Conservation (phyloP, 2,113 vertebrate genomes). For the Vulpes ferrilata region DNA sequence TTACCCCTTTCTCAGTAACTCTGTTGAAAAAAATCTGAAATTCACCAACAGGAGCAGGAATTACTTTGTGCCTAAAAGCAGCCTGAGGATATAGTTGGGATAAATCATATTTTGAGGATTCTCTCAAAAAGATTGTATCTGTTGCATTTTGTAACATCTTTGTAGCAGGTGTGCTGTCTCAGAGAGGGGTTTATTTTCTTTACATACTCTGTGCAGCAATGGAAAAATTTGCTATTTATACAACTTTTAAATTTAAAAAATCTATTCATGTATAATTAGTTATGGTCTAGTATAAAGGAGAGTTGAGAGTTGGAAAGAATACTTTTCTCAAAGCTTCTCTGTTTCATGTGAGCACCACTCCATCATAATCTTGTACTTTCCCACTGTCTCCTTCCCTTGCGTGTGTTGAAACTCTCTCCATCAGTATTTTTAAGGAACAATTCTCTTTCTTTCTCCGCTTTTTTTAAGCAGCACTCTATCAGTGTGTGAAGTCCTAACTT, state of each 20-base stretch:
- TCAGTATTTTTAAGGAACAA: not conserved
- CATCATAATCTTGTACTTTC: constrained; percentile 54
- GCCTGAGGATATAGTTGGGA: not conserved
- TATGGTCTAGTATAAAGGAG: constrained; percentile 26
- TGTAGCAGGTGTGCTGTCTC: not conserved
- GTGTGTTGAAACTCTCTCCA: constrained; percentile 43
- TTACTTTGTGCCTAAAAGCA: constrained; percentile 40
- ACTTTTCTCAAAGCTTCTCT: constrained; percentile 22
- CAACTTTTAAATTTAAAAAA: not conserved
- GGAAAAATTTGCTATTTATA: not conserved
- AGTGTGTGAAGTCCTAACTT: not conserved
- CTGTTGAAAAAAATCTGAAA: constrained; percentile 40
- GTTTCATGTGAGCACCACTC: constrained; percentile 47
- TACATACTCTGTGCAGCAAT: not conserved
- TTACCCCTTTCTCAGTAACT: not conserved
- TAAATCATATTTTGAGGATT: not conserved
- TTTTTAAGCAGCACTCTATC: not conserved
- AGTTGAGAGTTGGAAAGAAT: not conserved
- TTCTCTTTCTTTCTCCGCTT: not conserved
- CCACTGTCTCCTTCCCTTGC: not conserved
- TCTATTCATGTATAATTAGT: constrained; percentile 55
- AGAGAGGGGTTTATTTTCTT: constrained; percentile 11
- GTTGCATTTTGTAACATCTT: not conserved
- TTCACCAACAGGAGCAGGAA: not conserved
- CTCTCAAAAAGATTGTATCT: not conserved